A percentile compares a stretch with the other conserved stretches of the same genome.
These are phyloP conservation scores for Gadus macrocephalus DNA, from an alignment of 2,113 vertebrate genomes.

Conservation along the genomic window DNA sequence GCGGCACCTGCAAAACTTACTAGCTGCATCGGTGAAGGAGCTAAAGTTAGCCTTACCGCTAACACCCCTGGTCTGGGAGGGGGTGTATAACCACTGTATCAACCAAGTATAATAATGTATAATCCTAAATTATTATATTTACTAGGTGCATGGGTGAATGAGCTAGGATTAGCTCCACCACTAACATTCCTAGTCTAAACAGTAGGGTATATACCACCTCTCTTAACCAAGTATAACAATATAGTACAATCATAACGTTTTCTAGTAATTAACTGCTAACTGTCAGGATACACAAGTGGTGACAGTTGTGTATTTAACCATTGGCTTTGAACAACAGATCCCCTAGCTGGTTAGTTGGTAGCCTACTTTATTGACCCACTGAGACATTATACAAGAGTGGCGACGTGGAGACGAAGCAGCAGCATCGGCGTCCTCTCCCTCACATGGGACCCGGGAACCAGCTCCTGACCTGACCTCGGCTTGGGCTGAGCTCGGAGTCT, in stretches of 20 bases:
- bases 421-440: constrained; percentile 10
- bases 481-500: constrained; percentile 16
- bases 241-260: no score
- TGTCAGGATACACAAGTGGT: neutral
- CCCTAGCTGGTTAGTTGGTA: no score
- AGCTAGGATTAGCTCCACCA: neutral
- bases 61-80: constrained; percentile 10
- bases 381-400: constrained; percentile 32
- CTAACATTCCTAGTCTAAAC: no score
- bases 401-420: constrained; percentile 51
- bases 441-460: constrained; percentile 61
- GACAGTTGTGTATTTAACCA: neutral
- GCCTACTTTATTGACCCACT: neutral
- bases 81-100: no score
- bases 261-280: no score
- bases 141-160: no score
- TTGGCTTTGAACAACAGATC: no score
- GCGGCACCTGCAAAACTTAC: constrained; percentile 60
- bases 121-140: no score
- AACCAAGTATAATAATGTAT: no score
- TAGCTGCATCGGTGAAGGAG: constrained; percentile 22
- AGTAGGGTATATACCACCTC: no score
- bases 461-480: constrained; percentile 9
- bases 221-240: no score
- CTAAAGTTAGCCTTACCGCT: constrained; percentile 47